Conservation (phyloP, 2,113 vertebrate genomes). For the Columbina picui region DNA sequence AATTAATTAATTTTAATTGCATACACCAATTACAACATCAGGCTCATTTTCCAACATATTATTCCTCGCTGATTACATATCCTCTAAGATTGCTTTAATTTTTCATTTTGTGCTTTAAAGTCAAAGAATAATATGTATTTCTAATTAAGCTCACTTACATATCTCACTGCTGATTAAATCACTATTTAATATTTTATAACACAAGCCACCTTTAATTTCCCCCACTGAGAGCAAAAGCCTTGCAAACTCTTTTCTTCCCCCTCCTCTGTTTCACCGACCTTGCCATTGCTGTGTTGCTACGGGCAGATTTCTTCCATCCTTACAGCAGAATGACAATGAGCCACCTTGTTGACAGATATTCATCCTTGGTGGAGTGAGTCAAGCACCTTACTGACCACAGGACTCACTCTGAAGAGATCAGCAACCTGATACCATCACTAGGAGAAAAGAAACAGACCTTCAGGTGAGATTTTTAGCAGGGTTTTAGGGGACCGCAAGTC, state of each 20-base stretch:
- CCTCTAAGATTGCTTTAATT: conserved; percentile 81
- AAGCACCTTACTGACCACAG: not conserved
- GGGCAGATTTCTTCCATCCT: conserved; percentile 28
- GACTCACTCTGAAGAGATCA: not conserved
- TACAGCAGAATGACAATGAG: conserved; percentile 45
- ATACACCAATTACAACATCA: conserved; percentile 81
- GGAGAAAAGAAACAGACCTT: not conserved
- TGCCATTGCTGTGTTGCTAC: not conserved
- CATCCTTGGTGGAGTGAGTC: not conserved
- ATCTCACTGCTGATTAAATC: conserved; percentile 79
- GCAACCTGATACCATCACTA: not conserved
- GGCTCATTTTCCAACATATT: conserved; percentile 79
- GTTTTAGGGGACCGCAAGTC: not conserved
- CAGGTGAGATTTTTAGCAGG: not conserved
- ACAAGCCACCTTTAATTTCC: conserved; percentile 70
- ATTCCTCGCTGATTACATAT: conserved; percentile 80
- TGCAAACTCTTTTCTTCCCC: not conserved
- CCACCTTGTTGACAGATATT: conserved; percentile 12
- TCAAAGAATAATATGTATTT: conserved; percentile 84
- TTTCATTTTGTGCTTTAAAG: conserved; percentile 81
- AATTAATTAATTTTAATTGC: conserved; percentile 86
- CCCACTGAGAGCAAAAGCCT: conserved; percentile 23
- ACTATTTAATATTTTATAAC: conserved; percentile 80
- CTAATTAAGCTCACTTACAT: conserved; percentile 79
- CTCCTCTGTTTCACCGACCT: not conserved